A percentile compares a stretch with the other conserved stretches of the same genome.
Evolutionary conservation across 2,888 invertebrate genomes (phyloP).

Genomic region (Boloria euphrosyne): DNA sequence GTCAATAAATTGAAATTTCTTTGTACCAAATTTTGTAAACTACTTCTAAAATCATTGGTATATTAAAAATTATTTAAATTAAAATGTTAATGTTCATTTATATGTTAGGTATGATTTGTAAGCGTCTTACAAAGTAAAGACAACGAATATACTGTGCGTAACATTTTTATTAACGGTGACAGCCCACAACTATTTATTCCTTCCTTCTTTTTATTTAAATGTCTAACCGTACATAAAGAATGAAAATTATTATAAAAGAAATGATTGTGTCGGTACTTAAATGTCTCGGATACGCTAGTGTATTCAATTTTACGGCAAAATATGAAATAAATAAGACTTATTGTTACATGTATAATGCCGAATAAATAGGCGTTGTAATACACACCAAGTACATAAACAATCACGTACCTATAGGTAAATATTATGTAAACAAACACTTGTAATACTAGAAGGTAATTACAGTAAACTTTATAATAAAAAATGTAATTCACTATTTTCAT

Average conservation of each 20-base stretch:
- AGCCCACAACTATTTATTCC: slow-evolving; percentile 26
- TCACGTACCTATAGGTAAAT: too few relatives aligned
- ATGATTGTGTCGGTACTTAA: slow-evolving; percentile 34
- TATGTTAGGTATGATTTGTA: slow-evolving; percentile 10
- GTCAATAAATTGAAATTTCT: too few relatives aligned
- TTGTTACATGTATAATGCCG: slow-evolving; percentile 27
- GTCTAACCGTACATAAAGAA: slow-evolving; percentile 26
- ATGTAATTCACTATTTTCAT: too few relatives aligned
- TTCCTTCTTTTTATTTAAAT: slow-evolving; percentile 17
- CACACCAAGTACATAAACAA: not conserved
- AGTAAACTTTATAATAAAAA: too few relatives aligned
- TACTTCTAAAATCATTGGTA: slow-evolving; percentile 1
- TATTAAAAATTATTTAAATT: slow-evolving; percentile 10
- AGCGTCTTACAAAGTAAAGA: slow-evolving; percentile 31
- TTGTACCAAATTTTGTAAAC: not conserved
- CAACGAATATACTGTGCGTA: slow-evolving; percentile 31
- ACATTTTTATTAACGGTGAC: slow-evolving; percentile 26
- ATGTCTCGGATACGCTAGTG: slow-evolving; percentile 26
- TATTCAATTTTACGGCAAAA: slow-evolving; percentile 33
- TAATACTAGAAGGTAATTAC: too few relatives aligned
- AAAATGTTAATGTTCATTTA: slow-evolving; percentile 6
- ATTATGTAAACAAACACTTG: too few relatives aligned
- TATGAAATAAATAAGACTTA: slow-evolving; percentile 30
- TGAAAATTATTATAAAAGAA: slow-evolving; percentile 35
- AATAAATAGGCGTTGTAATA: slow-evolving; percentile 25